Evolutionary conservation across 92 coral and sea anemone species (phyloP), one percentile per base, ranked within the genome.

Genomic region (Porites cylindrica): DNA sequence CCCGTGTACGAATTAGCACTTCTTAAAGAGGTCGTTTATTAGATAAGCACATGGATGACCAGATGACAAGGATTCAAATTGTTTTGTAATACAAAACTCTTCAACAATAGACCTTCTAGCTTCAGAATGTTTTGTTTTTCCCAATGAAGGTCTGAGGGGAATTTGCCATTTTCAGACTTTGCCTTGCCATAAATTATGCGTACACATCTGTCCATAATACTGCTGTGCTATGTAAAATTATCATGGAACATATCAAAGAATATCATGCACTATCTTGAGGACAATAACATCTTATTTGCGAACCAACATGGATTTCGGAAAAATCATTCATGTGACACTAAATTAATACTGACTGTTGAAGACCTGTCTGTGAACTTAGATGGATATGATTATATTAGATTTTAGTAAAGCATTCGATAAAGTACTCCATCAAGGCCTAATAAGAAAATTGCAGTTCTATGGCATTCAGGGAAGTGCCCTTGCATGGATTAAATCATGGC

Each of bases 161-260:
- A 29, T 29, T 29, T 29, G 32, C 32, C 32, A 29, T 1, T 26
- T 26, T 26, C 29, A 26, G 29, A 26, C 3, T 29, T 29, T 29
- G 3, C 2, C 3, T 29, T 2, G 4, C 32, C 32, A 29, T 29
- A 29, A 29, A 29, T 29, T 2, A 29, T 29, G 32, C 32, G 32
- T 29, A 29, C 32, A 29, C 32, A 29, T 29, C 3, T 29, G 32
- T 29, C 2, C 2, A 0, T 29, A 0, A 2, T 2, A 29, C 32
- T 29, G 32, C 32, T 10, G 82, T 66, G 1, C 53, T 72, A 65
- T 84, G 92, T 79, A 89, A 85, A 70, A 59, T 21, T 21, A 21
- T 85, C 20, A 89, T 89, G 89, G 89, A 89, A 59, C 92, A 89
- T 77, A 58, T 84, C 3, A 53, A 38, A 75, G 69, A 89, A 78